Conservation (phyloP, 1,140 invertebrate species). For the Zaprionus kolodkinae region DNA sequence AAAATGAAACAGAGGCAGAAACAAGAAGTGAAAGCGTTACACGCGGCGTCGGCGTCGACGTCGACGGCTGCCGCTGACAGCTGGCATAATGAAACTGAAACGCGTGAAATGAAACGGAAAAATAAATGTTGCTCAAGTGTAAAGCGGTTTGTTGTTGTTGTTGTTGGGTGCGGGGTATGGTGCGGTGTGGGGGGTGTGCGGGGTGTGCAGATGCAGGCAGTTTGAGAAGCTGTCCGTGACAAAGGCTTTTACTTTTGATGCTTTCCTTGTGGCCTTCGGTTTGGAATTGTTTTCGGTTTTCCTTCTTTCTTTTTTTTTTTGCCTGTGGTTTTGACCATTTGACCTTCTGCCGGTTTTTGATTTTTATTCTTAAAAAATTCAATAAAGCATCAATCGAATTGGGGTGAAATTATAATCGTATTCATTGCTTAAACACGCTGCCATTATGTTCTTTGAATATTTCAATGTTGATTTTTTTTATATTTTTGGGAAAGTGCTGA, state of each 20-base stretch:
- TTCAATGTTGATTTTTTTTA: neutral
- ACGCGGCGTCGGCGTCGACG: conserved; percentile 20
- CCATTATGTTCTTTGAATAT: neutral
- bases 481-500: neutral
- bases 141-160: conserved; percentile 41
- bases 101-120: conserved; percentile 68
- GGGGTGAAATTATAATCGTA: neutral
- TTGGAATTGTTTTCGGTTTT: conserved; percentile 13
- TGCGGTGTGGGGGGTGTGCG: neutral
- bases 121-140: conserved; percentile 67
- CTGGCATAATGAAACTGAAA: conserved; percentile 66
- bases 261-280: conserved; percentile 23
- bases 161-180: neutral
- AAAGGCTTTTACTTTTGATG: conserved; percentile 45
- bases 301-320: conserved; percentile 7
- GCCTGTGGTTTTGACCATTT: conserved; percentile 27
- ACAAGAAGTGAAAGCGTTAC: conserved; percentile 25
- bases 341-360: conserved; percentile 38
- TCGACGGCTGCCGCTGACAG: conserved; percentile 54
- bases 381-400: conserved; percentile 19
- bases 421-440: neutral
- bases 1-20: conserved; percentile 51
- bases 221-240: conserved; percentile 41
- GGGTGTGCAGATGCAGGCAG: neutral
- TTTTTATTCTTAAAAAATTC: conserved; percentile 29